Base-by-base conservation (phyloP, 2,113 vertebrate genomes). In the Psilopsiagon aurifrons region DNA sequence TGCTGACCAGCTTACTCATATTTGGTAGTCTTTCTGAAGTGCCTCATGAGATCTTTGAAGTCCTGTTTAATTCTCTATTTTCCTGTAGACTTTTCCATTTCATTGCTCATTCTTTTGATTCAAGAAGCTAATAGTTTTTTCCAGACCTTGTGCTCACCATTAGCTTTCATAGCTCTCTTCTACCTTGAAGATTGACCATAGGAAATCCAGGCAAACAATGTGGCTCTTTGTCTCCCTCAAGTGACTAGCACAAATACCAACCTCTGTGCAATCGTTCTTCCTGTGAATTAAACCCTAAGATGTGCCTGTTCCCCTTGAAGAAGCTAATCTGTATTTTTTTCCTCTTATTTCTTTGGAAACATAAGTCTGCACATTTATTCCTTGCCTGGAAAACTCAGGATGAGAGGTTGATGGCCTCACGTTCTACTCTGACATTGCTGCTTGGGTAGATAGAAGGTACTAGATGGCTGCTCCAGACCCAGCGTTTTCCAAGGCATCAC, bases 171-270 rank as follows among this genome's bases (percentile, higher is more conserved):
- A 24, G 29, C 41, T 44, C 35, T 55, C 25, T 74, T 39, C 55
- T 69, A 6, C 35, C 28, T 28, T 47, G 59, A 59, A 78, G 69
- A 12, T 28, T 1, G 6, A 16, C 27, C 77, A 9, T 2, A 41
- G 2, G 3, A 62, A 60, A 83, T 11, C 17, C 55, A 63, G 76
- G 8, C 46, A 75, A 78, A 39, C 73, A 67, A 20, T 39, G 88
- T 81, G 69, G 91, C 80, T 91, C 95, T 95, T 86, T 96, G 94
- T 92, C 83, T 93, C 95, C 92, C 94, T 92, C 95, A 90, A 86
- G 91, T 91, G 96, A 63, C 80, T 90, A 35, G 54, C 81, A 94
- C 83, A 62, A 77, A 88, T 67, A 81, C 28, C 10, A 24, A 39
- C 63, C 68, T 85, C 66, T 60, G 55, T 75, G 85, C 41, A 60